Conservation (phyloP, 2,797 vertebrate genomes). For the Enteromius radiatus region DNA sequence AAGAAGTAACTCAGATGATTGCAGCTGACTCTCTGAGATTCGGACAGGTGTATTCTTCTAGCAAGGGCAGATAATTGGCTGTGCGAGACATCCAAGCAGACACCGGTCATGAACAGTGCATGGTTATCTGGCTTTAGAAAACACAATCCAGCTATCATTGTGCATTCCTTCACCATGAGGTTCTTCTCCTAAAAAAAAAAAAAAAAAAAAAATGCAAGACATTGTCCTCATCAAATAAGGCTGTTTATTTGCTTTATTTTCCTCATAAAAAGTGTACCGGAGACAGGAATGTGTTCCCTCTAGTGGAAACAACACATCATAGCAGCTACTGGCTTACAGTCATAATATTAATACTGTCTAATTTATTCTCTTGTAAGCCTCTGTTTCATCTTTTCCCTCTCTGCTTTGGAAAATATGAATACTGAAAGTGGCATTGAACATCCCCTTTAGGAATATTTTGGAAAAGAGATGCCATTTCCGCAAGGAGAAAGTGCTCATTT, state of each 20-base stretch:
- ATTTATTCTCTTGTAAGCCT: neutral
- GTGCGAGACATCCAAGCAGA: neutral
- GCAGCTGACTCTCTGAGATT: conserved; percentile 10
- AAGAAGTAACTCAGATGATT: conserved; percentile 11
- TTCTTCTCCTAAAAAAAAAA: neutral
- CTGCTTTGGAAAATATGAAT: neutral
- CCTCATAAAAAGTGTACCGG: neutral
- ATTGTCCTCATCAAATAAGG: conserved; percentile 13
- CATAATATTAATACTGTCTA: neutral
- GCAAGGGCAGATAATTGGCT: conserved; percentile 6
- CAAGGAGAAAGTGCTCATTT: conserved; percentile 21
- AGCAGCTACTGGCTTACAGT: neutral
- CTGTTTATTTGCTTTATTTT: conserved; percentile 9
- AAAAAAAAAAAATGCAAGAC: neutral
- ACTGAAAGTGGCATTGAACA: neutral
- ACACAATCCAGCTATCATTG: conserved; percentile 10
- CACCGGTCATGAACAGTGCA: neutral
- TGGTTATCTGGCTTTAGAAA: neutral
- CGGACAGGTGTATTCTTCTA: conserved; percentile 24
- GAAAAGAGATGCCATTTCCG: neutral
- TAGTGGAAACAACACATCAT: conserved; percentile 42
- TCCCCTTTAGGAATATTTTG: conserved; percentile 13
- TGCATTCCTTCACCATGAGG: conserved; percentile 2
- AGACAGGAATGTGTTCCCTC: conserved; percentile 40
- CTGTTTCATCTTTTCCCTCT: neutral